These are phyloP conservation scores for Brachionus koreanus DNA, from an alignment of 1,140 invertebrate species.

Conservation along the genomic window DNA sequence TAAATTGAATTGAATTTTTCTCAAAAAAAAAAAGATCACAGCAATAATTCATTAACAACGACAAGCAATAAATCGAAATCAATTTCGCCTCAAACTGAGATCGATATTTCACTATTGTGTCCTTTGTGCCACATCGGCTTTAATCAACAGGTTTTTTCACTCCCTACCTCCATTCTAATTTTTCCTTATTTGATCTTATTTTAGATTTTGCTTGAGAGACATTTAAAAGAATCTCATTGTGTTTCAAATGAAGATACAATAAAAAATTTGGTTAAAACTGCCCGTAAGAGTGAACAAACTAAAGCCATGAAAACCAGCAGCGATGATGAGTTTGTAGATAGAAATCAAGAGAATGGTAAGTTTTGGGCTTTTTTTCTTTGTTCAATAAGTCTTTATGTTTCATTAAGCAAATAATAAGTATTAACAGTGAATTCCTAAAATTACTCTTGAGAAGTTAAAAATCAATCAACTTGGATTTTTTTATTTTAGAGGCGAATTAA, in stretches of 20 bases:
- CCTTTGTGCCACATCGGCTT: slow-evolving; percentile 1
- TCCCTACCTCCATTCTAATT: background rate
- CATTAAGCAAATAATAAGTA: background rate
- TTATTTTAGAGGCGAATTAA: background rate
- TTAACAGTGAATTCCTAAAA: background rate
- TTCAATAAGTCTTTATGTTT: background rate
- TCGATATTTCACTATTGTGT: background rate
- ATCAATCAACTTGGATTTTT: background rate
- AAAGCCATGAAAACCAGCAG: background rate
- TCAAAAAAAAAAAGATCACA: background rate
- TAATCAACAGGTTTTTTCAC: background rate
- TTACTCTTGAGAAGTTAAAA: background rate
- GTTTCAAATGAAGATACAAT: slow-evolving; percentile 30
- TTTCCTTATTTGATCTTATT: background rate
- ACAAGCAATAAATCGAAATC: background rate
- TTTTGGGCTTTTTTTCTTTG: background rate
- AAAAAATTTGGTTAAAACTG: slow-evolving; percentile 11
- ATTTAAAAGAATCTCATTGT: slow-evolving; percentile 30
- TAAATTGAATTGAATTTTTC: slow-evolving; percentile 4
- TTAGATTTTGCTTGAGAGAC: background rate
- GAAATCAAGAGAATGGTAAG: background rate
- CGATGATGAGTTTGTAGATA: background rate
- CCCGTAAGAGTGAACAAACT: background rate
- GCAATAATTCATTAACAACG: slow-evolving; percentile 12
- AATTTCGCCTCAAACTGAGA: background rate